Conservation (phyloP, 2,113 vertebrate species). For the Equus przewalskii region DNA sequence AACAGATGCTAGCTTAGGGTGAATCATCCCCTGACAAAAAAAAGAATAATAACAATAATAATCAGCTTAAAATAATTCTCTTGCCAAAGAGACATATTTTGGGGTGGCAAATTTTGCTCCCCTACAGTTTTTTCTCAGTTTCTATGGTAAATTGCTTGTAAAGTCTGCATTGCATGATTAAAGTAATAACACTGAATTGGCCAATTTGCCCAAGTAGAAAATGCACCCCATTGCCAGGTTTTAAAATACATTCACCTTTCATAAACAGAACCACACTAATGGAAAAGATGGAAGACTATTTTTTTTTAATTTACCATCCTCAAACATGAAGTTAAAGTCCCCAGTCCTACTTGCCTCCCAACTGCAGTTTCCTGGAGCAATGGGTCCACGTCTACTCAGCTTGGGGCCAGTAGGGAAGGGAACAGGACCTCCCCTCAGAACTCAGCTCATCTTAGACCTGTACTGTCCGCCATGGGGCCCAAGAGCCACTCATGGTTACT, state of each 20-base stretch:
- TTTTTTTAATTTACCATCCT: background rate
- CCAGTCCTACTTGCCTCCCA: background rate
- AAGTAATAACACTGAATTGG: conserved; percentile 59
- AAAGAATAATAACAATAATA: no score
- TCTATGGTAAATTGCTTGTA: conserved; percentile 67
- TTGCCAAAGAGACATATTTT: no score
- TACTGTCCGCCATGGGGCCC: background rate
- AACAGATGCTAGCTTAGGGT: no score
- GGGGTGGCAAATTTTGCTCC: no score
- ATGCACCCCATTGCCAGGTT: background rate
- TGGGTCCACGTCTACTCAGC: background rate
- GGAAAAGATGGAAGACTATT: background rate
- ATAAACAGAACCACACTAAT: background rate
- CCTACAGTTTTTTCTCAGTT: conserved; percentile 56
- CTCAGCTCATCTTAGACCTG: background rate
- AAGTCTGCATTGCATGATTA: conserved; percentile 61
- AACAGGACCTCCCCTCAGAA: background rate
- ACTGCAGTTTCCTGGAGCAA: no score
- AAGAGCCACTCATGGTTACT: background rate
- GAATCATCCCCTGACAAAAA: no score
- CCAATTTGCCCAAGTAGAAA: conserved; percentile 53
- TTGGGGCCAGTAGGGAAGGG: fast-evolving
- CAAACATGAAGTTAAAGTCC: background rate
- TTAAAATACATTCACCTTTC: background rate
- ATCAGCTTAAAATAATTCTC: no score